These are phyloP conservation scores for Verasper variegatus DNA, from an alignment of 2,113 vertebrate species.

Conservation along the genomic window DNA sequence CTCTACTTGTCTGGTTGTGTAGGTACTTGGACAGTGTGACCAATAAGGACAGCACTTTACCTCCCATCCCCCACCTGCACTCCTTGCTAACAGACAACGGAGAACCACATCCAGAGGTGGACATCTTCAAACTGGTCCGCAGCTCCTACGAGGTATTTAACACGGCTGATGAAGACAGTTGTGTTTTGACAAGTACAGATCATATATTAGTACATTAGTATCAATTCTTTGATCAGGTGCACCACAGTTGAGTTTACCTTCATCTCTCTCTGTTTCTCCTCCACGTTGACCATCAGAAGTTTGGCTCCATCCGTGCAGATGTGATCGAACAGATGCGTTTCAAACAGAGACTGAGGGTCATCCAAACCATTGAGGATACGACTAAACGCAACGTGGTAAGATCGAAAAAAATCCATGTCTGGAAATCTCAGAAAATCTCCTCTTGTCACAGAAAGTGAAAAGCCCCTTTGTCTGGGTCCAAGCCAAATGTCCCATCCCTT, in stretches of 20 bases:
- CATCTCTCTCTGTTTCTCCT: conserved; percentile 4
- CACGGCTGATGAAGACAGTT: neutral
- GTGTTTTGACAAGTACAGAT: neutral
- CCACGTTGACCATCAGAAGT: conserved; percentile 85
- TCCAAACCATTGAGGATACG: conserved; percentile 97
- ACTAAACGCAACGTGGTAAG: conserved; percentile 97
- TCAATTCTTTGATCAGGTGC: too few relatives aligned
- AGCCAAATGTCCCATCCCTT: too few relatives aligned
- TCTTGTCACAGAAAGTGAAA: too few relatives aligned
- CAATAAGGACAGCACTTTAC: conserved; percentile 97
- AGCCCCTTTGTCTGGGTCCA: too few relatives aligned
- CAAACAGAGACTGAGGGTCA: conserved; percentile 96
- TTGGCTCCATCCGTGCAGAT: conserved; percentile 94
- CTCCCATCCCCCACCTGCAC: conserved; percentile 97
- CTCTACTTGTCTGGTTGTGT: neutral
- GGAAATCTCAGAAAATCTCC: too few relatives aligned
- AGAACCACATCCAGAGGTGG: conserved; percentile 94
- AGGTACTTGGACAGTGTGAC: conserved; percentile 98
- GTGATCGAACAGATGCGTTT: conserved; percentile 99
- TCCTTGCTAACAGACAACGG: conserved; percentile 94
- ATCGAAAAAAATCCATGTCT: neutral
- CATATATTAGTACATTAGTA: too few relatives aligned
- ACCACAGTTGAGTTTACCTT: neutral
- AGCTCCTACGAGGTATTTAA: conserved; percentile 91
- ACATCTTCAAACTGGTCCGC: conserved; percentile 96